Percentiles rank a stretch among this genome's conserved stretches.
phyloP scores from a whole-genome alignment of 2,113 vertebrate genomes.

The Toxotes chatareus region DNA sequence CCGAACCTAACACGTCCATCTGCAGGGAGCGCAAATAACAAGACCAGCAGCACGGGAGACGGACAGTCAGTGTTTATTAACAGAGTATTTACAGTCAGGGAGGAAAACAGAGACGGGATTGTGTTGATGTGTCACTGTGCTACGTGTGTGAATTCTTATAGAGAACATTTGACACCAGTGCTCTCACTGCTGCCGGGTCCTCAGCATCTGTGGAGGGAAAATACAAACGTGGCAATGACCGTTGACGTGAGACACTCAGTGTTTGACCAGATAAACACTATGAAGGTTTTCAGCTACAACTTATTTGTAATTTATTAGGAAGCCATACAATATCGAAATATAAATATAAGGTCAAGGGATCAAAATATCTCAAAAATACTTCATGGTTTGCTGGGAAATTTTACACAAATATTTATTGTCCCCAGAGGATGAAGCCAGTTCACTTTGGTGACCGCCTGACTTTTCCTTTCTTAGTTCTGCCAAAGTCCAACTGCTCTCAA shows the following conservation, averaged over 20 bases:
- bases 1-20: slow-evolving; percentile 28
- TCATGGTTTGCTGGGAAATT: not conserved
- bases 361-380: not conserved
- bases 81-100: slow-evolving; percentile 62
- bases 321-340: not conserved
- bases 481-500: no score
- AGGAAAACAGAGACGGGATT: not conserved
- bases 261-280: not conserved
- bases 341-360: not conserved
- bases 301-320: not conserved
- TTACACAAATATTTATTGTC: no score
- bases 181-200: slow-evolving; percentile 81
- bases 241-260: not conserved
- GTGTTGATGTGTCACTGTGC: slow-evolving; percentile 13
- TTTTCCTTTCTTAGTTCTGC: no score
- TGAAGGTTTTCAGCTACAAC: not conserved
- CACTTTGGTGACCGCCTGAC: no score
- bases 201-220: slow-evolving; percentile 82
- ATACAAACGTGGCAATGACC: slow-evolving; percentile 28
- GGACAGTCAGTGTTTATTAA: slow-evolving; percentile 60
- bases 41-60: slow-evolving; percentile 2
- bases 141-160: slow-evolving; percentile 78
- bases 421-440: no score
- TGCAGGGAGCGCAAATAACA: slow-evolving; percentile 30
- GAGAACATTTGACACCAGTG: slow-evolving; percentile 87